A percentile compares a stretch with the other conserved stretches of the same genome.
Conservation (phyloP, 1,140 invertebrate genomes). For the Calephelis nemesis region DNA sequence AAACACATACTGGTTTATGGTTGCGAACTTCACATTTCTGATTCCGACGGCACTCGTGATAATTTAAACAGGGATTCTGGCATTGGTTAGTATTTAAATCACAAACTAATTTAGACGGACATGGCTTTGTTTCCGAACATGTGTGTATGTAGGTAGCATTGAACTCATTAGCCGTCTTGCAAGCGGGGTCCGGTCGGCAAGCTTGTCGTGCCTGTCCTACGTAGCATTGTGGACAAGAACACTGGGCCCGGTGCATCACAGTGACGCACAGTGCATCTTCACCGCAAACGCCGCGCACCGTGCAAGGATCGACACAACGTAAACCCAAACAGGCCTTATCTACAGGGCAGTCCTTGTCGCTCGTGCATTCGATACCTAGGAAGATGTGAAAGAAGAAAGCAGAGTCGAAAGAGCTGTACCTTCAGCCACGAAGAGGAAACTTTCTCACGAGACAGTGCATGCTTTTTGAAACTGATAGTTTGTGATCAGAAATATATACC, state of each 20-base stretch:
- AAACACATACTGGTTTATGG: constrained; percentile 92
- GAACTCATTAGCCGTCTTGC: constrained; percentile 77
- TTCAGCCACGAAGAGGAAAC: constrained; percentile 84
- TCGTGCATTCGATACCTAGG: constrained; percentile 93
- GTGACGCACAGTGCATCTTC: constrained; percentile 92
- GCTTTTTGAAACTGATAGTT: constrained; percentile 82
- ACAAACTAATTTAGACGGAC: constrained; percentile 88
- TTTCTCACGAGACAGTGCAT: constrained; percentile 87
- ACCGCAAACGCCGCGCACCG: constrained; percentile 91
- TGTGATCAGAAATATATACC: constrained; percentile 78
- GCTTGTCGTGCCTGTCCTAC: constrained; percentile 87
- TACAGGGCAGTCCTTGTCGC: constrained; percentile 93
- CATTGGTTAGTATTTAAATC: constrained; percentile 84
- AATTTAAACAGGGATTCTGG: constrained; percentile 86
- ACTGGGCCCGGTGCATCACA: constrained; percentile 89
- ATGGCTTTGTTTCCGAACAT: constrained; percentile 85
- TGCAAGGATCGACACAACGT: constrained; percentile 93
- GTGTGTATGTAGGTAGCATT: constrained; percentile 74
- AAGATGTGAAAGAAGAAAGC: constrained; percentile 85
- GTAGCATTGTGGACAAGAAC: constrained; percentile 93
- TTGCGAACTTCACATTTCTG: constrained; percentile 93
- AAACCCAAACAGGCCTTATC: constrained; percentile 94
- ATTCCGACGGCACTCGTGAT: constrained; percentile 85
- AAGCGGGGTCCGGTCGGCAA: constrained; percentile 88
- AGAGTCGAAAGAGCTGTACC: constrained; percentile 86